Evolutionary conservation across 2,113 vertebrate genomes (phyloP).

Genomic region (Caracal caracal): DNA sequence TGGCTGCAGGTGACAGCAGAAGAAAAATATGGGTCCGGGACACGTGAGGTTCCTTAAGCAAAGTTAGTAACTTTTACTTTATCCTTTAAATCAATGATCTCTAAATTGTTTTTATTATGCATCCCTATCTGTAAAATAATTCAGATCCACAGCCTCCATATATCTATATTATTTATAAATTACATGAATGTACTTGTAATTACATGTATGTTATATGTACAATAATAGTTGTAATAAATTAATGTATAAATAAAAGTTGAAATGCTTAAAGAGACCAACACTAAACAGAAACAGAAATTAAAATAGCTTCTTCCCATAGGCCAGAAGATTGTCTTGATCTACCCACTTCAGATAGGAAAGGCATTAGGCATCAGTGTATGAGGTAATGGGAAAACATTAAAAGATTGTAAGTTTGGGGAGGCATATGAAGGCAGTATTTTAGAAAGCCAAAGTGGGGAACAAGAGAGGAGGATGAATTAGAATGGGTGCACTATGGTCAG

Average conservation of each 20-base stretch:
- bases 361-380: neutral
- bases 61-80: neutral
- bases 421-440: neutral
- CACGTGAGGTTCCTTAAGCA: neutral
- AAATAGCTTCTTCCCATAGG: neutral
- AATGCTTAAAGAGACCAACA: neutral
- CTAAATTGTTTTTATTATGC: neutral
- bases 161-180: neutral
- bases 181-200: neutral
- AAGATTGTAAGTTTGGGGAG: neutral
- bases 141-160: neutral
- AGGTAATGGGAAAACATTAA: neutral
- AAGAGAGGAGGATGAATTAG: neutral
- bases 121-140: neutral
- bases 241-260: neutral
- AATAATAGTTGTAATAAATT: neutral
- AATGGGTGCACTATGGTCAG: accelerated
- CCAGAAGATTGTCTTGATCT: neutral
- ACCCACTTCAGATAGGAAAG: neutral
- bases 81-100: neutral
- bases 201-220: neutral
- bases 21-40: neutral
- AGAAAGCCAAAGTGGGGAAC: neutral
- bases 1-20: neutral
- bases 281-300: constrained; percentile 3